Evolutionary conservation across 2,113 vertebrate species (phyloP), one percentile per base, ranked within the genome.

Genomic region (Pachypanchax playfairii): DNA sequence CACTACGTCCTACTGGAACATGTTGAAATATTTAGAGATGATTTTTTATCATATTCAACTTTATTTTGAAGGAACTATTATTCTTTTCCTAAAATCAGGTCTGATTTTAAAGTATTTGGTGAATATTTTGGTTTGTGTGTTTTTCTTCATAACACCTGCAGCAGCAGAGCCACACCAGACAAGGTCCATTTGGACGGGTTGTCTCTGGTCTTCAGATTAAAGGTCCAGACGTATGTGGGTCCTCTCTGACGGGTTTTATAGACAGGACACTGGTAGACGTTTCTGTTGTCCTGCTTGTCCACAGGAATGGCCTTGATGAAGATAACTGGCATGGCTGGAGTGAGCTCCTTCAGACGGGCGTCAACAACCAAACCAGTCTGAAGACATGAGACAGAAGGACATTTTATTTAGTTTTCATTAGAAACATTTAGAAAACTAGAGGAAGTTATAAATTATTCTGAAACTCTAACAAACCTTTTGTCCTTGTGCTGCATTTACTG

Each of bases 181-280:
- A 99, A 84, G 17, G 96, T 93, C 96, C 97, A 99, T 80, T 95
- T 98, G 51, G 96, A 93, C 0, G 95, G 90, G 0, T 73, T 93
- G 17, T 98, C 95, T 86, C 93, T 97, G 6, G 93, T 96, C 86
- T 96, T 98, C 10, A 99, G 92, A 84, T 94, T 93, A 38, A 98
- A 98, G 18, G 96, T 97, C 96, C 96, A 98, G 6, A 98, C 91
- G 0, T 95, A 97, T 0, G 95, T 98, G 1, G 94, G 93, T 0
- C 97, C 97, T 21, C 97, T 90, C 74, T 95, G 94, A 20, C 91
- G 89, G 5, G 95, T 98, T 80, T 92, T 99, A 82, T 98, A 98
- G 13, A 98, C 77, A 0, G 97, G 97, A 71, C 97, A 99, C 0
- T 87, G 90, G 46, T 98, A 99, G 49, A 91, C 0, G 0, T 82